Percentiles rank a stretch among this genome's conserved stretches.
These are phyloP conservation scores for Oenanthe oenanthe DNA, from an alignment of 2,113 vertebrate genomes.

Conservation along the genomic window DNA sequence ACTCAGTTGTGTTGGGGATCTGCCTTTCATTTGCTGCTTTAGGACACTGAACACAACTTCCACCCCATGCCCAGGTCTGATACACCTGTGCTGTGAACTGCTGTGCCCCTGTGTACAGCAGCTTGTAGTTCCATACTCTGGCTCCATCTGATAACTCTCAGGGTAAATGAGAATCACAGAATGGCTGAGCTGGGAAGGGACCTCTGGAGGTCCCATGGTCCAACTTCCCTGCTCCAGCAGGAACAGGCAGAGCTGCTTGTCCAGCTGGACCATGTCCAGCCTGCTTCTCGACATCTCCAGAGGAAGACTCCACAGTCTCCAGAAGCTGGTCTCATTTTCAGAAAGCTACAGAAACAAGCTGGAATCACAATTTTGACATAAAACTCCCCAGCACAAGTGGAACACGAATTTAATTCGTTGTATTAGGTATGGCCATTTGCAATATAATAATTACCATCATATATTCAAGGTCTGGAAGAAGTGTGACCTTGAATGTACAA, in stretches of 20 bases:
- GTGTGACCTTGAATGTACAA: not conserved
- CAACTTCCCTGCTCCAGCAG: not conserved
- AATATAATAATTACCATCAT: not conserved
- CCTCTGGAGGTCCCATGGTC: not conserved
- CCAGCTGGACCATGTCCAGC: not conserved
- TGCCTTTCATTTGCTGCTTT: not conserved
- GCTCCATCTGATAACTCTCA: not conserved
- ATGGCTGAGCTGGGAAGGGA: not conserved
- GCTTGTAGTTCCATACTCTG: not conserved
- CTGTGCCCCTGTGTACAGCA: not conserved
- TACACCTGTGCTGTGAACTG: not conserved
- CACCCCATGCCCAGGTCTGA: not conserved
- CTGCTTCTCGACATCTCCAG: not conserved
- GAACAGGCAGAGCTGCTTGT: not conserved
- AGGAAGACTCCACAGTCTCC: not conserved
- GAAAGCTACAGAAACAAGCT: not conserved
- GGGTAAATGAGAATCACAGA: not conserved
- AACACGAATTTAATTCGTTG: not conserved
- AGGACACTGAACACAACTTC: not conserved
- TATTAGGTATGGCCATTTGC: not conserved
- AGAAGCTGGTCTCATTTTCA: fast-evolving
- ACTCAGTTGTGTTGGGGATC: not conserved
- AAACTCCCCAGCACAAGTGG: fast-evolving
- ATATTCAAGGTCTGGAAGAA: not conserved
- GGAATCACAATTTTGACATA: not conserved